Evolutionary conservation across 2,888 invertebrate genomes (phyloP), one percentile per base, ranked within the genome.

Genomic region (Metopia argyrocephala): DNA sequence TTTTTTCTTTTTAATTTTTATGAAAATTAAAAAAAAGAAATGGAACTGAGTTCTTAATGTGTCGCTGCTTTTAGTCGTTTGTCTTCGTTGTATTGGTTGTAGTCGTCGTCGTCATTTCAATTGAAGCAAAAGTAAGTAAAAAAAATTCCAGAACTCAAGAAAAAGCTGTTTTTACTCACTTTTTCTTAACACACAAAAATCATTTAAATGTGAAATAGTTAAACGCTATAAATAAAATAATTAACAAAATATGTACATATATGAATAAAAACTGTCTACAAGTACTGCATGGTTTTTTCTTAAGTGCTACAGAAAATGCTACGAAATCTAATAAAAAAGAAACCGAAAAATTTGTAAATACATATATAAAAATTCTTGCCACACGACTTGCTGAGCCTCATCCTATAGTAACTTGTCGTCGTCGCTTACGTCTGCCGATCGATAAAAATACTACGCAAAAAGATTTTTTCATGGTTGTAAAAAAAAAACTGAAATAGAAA

Each of bases 391-490:
- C n/a, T n/a, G 75, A 15, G 73, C 76, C 80, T 80, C 54, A 62
- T 45, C 65, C 50, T 65, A n/a, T 69, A 80, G 71, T 70, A 66
- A 80, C 62, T 78, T n/a, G n/a, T n/a, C 78, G 76, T 78, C 38
- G 38, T 38, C 78, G 76, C 79, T 82, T 82, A 79, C 76, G 73
- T 76, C 78, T 71, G 71, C 70, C 83, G 78, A 89, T 88, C 89
- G 87, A 88, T 89, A 88, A 88, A 87, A 87, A 87, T 89, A 88
- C 87, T 88, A 88, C 89, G 89, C 89, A 89, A 89, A 88, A 88
- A 86, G 85, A 66, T 66, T 73, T 71, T 73, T 74, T 80, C 73
- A 70, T 78, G 83, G 70, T 74, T 70, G 74, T 81, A 81, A 80
- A 76, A 56, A 61, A 46, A 76, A 54, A 70, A 71, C 62, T 76